Base-by-base conservation (phyloP, 2,888 invertebrate genomes). In the Brachyopa scutellaris region DNA sequence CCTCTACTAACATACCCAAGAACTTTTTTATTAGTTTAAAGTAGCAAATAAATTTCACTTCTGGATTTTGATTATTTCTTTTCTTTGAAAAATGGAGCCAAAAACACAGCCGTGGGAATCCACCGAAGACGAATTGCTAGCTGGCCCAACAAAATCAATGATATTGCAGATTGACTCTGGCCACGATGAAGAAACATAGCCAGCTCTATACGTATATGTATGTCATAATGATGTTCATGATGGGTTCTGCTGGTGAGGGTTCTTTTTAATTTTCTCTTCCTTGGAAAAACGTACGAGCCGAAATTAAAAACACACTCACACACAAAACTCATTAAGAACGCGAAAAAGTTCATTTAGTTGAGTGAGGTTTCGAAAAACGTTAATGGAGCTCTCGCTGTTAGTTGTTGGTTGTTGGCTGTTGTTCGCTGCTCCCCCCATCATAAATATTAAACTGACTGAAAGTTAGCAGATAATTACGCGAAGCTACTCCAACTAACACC, bases 381-480 rank as follows among this genome's bases (percentile, higher is more conserved):
- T 82, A 82, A 82, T 82, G 82, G 82, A 66, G 77, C 70, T 77
- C 45, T 64, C 15, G 33, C 29, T 76, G 76, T 17, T 69, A 47
- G 76, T 70, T 47, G 33, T 13, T 57, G 26, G 36, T 11, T 64
- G 47, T 26, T 57, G 55, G 64, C 33, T 70, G 70, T 61, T 72
- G 64, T n/a, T n/a, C n/a, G n/a, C n/a, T n/a, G 82, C 66, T 82
- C 77, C 76, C 64, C 66, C 66, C 77, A 82, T 82, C 82, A 82
- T 82, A 82, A 82, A 82, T 82, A 82, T 82, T 77, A 82, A 82
- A 82, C 82, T 82, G 82, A 82, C 82, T 82, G 82, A 82, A 82
- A 82, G 82, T 82, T 82, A 82, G 82, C 82, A 82, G 82, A 82
- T 82, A 82, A 82, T 82, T 82, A 82, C 82, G 77, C 72, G 82